Evolutionary conservation across 2,113 vertebrate genomes (phyloP).

Genomic region (Cricetomys ansorgei): DNA sequence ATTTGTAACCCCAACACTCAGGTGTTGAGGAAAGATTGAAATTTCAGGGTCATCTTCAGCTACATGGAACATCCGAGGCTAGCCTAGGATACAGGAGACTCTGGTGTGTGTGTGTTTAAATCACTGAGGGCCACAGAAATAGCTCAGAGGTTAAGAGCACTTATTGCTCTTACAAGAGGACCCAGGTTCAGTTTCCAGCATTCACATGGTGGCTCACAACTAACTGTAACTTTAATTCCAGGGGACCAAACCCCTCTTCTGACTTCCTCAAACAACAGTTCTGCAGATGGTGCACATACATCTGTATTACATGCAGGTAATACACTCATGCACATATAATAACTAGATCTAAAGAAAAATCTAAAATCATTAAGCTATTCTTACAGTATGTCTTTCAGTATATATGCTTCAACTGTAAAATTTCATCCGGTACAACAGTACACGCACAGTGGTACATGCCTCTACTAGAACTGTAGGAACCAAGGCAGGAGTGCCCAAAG

Average conservation of each 20-base stretch:
- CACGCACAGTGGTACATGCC: background rate
- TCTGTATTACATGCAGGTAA: too few species aligned
- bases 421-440: background rate
- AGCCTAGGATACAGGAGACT: background rate
- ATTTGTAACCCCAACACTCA: background rate
- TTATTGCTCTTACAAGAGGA: background rate
- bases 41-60: background rate
- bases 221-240: background rate
- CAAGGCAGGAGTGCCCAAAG: background rate
- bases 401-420: background rate
- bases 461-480: background rate
- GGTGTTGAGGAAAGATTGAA: background rate
- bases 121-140: background rate
- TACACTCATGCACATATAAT: background rate
- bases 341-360: background rate
- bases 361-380: background rate
- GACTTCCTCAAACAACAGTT: background rate
- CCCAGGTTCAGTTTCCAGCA: background rate
- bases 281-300: too few species aligned
- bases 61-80: background rate
- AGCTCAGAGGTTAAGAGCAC: background rate
- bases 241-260: background rate
- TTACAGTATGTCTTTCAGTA: background rate
- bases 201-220: background rate
- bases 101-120: background rate